A percentile compares a stretch with the other conserved stretches of the same genome.
Conservation (phyloP, 2,113 vertebrate genomes). For the Scortum barcoo region DNA sequence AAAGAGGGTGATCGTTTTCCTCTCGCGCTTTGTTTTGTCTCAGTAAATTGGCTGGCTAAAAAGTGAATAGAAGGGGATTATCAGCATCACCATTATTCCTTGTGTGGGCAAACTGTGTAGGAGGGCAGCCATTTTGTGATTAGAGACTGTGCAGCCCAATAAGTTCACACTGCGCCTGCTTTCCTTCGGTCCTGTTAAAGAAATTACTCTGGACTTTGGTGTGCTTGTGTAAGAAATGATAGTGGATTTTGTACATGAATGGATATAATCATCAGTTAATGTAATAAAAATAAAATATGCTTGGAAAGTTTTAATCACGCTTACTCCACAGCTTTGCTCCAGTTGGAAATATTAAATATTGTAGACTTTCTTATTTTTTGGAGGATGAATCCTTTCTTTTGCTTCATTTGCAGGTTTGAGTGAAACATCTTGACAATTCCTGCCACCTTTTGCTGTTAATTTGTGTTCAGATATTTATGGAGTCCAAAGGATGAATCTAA, state of each 20-base stretch:
- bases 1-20: conserved; percentile 22
- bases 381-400: no score
- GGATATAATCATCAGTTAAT: not conserved
- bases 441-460: no score
- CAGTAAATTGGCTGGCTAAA: conserved; percentile 14
- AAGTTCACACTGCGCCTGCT: not conserved
- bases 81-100: conserved; percentile 23
- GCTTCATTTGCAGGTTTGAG: no score
- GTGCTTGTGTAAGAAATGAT: no score
- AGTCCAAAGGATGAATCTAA: no score
- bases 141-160: not conserved
- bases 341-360: no score
- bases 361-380: not conserved
- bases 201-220: not conserved
- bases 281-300: not conserved
- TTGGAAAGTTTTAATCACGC: no score
- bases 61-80: conserved; percentile 48
- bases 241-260: not conserved
- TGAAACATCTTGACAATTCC: no score
- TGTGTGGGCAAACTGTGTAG: conserved; percentile 35
- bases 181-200: not conserved
- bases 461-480: no score
- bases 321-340: no score
- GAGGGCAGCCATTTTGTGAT: conserved; percentile 31
- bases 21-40: conserved; percentile 36